Evolutionary conservation across 2,797 vertebrate species (phyloP), one percentile per base, ranked within the genome.

Genomic region (Acanthurus tractus): DNA sequence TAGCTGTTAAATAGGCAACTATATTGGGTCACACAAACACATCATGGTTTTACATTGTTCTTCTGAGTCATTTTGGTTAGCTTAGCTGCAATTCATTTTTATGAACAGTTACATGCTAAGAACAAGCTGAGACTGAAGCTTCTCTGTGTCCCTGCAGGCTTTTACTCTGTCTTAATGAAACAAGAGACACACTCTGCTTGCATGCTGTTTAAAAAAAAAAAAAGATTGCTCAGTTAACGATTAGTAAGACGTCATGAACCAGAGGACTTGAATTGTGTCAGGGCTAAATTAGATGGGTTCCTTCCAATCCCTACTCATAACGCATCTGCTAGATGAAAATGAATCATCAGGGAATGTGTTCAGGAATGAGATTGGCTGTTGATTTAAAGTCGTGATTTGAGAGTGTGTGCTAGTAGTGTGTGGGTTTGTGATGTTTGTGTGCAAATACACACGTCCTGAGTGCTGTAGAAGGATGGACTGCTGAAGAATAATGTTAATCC

Each of bases 251-350:
- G 34, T 78, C 54, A 44, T 45, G 56, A 78, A 81, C 54, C 68
- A 23, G 44, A 76, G 50, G 62, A 63, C 70, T 57, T 9, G 49
- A 54, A 29, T 57, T 10, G 70, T 58, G 58, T 61, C 63, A 12
- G 11, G 46, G 63, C 55, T 79, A 74, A 78, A 88, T 74, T 86
- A 78, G 65, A 87, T 72, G 77, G 48, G 50, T 73, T 73, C 18
- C 36, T 63, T 78, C 66, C 58, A 17, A 62, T 78, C 69, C 53
- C 62, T 82, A 59, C 78, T 76, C 74, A 79, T 78, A 87, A 88
- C 77, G 72, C 75, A 86, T 86, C 76, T 64, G 62, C 72, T 82
- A 69, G 85, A 88, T 85, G 61, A 81, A 82, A 84, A 77, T 59
- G 23, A 88, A 82, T 85, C 65, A 70, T 22, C 29, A 12, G 78